These are phyloP conservation scores for Sphaerophoria rueppellii DNA, from an alignment of 2,888 invertebrate species.

Conservation along the genomic window DNA sequence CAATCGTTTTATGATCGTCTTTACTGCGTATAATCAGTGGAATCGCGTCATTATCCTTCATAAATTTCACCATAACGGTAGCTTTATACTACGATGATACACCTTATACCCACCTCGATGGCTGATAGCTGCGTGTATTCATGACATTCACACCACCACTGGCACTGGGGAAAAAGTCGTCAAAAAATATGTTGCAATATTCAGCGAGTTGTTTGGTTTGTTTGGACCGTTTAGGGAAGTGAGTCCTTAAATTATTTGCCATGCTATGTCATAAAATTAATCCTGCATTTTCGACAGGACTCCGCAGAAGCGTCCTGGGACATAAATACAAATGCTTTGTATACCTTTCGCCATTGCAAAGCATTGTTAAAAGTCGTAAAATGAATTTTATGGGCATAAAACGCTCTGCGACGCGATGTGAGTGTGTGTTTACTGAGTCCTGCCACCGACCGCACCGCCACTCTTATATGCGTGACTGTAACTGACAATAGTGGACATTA, in stretches of 20 bases:
- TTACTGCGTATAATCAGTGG: conserved; percentile 71
- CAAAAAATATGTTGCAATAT: conserved; percentile 57
- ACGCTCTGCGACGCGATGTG: not conserved
- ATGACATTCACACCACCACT: conserved; percentile 6
- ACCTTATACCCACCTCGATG: not conserved
- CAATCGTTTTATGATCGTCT: conserved; percentile 72
- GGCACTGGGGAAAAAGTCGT: conserved; percentile 13
- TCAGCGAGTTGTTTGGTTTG: conserved; percentile 12
- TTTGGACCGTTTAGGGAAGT: conserved; percentile 47
- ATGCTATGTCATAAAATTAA: conserved; percentile 59
- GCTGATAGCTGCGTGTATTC: conserved; percentile 36
- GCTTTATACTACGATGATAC: conserved; percentile 1
- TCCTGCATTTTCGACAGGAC: conserved; percentile 53
- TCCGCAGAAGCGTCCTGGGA: conserved; percentile 5
- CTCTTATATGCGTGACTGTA: conserved; percentile 41
- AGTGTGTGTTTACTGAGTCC: conserved; percentile 11
- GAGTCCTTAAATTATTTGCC: conserved; percentile 44
- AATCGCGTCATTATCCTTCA: conserved; percentile 73
- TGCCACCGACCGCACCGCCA: conserved; percentile 6
- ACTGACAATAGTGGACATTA: conserved; percentile 63
- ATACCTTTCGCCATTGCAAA: not conserved
- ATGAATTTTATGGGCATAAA: conserved; percentile 25
- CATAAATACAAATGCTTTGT: conserved; percentile 9
- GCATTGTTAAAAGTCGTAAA: conserved; percentile 50
- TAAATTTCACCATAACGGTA: conserved; percentile 62